phyloP scores from a whole-genome alignment of 2,113 vertebrate species.

The human (Homo sapiens) region DNA sequence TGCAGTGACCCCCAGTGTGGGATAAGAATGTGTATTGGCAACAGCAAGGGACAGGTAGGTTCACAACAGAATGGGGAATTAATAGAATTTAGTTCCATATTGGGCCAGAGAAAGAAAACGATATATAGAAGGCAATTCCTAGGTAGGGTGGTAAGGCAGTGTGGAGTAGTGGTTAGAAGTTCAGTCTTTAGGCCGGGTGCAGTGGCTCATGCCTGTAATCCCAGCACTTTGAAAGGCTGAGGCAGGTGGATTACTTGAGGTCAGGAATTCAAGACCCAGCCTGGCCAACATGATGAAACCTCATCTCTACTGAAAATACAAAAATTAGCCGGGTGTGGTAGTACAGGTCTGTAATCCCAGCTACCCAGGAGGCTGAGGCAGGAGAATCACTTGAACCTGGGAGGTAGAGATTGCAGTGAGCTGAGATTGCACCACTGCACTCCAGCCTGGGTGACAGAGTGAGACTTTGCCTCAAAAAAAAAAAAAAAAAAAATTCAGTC shows the following conservation, averaged over 20 bases:
- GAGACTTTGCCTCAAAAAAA: not conserved
- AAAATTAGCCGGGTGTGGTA: not conserved
- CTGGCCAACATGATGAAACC: not conserved
- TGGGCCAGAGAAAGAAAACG: not conserved
- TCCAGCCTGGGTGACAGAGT: not conserved
- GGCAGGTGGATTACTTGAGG: not conserved
- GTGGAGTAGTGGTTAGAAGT: not conserved
- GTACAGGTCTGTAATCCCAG: not conserved
- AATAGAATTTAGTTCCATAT: not conserved
- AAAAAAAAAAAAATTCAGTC: not conserved
- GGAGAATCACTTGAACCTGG: not conserved
- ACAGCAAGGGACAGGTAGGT: not conserved
- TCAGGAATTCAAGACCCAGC: not conserved
- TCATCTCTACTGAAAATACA: not conserved
- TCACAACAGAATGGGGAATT: not conserved
- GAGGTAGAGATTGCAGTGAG: not conserved
- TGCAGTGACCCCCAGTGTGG: not conserved
- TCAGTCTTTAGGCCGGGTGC: too few species aligned
- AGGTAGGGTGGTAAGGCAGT: not conserved
- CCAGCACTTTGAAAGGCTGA: not conserved
- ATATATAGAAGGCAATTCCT: not conserved
- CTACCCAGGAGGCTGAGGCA: not conserved
- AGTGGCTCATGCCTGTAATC: not conserved
- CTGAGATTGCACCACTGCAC: not conserved
- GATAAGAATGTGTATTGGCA: not conserved